Base-by-base conservation (phyloP, 2,888 invertebrate species). In the Esperia sulphurella region DNA sequence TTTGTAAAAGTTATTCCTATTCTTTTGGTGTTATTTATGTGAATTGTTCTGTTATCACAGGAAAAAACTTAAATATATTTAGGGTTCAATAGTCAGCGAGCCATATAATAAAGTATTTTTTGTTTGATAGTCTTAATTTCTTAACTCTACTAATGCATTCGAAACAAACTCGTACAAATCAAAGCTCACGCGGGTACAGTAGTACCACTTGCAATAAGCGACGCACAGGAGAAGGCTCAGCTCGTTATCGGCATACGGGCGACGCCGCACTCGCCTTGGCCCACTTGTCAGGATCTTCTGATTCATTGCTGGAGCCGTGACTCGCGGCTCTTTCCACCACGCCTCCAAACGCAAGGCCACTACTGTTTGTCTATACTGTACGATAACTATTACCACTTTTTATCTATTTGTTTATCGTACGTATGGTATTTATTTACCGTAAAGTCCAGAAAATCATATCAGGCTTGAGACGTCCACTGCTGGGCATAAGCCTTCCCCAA, bases 161-260 rank as follows among this genome's bases (percentile, higher is more conserved):
- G 33, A 33, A 10, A 30, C 10, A n/a, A 45, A 40, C 38, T 45
- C 39, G 30, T 9, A 21, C 30, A 30, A 14, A 13, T 39, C 37
- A 42, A 38, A 35, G n/a, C 35, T 3, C 35, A 40, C 1, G 14
- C 14, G 28, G 12, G 35, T 41, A 46, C 51, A 55, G 52, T 58
- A 58, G 61, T 65, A 59, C 54, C 53, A 52, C 52, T 45, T 48
- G 53, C 13, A 53, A 48, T 45, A 58, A 61, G 56, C 49, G 21
- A 21, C 21, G 21, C 21, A 21, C 21, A 48, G 46, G 58, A 65
- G 73, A 72, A 80, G 80, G 81, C 69, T 83, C 74, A 68, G 57
- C 57, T 48, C 59, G 74, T 81, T 84, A 84, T 84, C 87, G 58
- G 51, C 65, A 88, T 88, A 83, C 84, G 88, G 88, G 88, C 73